phyloP scores from a whole-genome alignment of 2,888 invertebrate species.

The Mythimna pallens region DNA sequence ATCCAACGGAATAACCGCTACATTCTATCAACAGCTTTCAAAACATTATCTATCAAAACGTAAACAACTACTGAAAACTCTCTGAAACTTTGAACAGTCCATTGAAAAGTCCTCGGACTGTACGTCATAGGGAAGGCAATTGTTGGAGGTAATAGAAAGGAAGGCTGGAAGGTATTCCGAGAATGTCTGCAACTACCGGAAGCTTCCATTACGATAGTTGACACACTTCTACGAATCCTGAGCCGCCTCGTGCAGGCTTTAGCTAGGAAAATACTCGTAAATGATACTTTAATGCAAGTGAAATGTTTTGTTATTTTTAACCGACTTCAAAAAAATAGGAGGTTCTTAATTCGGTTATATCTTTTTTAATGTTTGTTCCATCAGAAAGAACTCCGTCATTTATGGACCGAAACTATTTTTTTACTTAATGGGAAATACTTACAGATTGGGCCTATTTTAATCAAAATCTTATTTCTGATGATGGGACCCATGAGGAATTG shows the following conservation, averaged over 20 bases:
- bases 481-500: too few species aligned
- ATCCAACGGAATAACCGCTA: not conserved
- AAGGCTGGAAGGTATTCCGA: constrained; percentile 29
- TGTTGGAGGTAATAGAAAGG: constrained; percentile 42
- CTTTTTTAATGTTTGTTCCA: too few species aligned
- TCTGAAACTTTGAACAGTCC: not conserved
- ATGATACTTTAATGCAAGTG: not conserved
- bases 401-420: too few species aligned
- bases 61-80: constrained; percentile 3
- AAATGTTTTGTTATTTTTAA: not conserved
- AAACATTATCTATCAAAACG: not conserved
- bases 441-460: too few species aligned
- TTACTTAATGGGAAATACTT: too few species aligned
- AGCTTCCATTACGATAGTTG: constrained; percentile 31
- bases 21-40: not conserved
- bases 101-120: constrained; percentile 14
- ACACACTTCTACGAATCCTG: constrained; percentile 3
- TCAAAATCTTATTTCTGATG: too few species aligned
- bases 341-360: too few species aligned
- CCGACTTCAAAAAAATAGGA: too few species aligned
- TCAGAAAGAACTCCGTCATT: too few species aligned
- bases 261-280: not conserved
- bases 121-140: constrained; percentile 37
- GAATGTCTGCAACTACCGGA: constrained; percentile 7
- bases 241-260: constrained; percentile 13